phyloP scores from a whole-genome alignment of 2,113 vertebrate genomes.

The Oreochromis spilurus region DNA sequence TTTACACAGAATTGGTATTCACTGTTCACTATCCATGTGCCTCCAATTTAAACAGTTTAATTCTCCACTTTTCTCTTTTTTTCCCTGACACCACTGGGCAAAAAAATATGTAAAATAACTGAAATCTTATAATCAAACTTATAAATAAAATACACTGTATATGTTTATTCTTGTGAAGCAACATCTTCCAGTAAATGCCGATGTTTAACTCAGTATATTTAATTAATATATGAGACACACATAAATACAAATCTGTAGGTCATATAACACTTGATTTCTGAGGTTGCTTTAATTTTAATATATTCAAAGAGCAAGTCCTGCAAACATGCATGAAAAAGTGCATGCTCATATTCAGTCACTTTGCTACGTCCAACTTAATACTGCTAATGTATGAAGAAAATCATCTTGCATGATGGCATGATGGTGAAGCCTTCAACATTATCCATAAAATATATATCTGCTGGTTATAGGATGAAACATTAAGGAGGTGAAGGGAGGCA shows the following conservation, averaged over 20 bases:
- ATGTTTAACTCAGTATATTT: background rate
- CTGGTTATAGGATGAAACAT: background rate
- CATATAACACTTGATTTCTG: background rate
- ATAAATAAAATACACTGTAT: background rate
- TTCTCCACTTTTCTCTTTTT: background rate
- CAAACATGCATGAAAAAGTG: background rate
- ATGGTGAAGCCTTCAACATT: background rate
- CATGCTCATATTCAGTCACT: background rate
- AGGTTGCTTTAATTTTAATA: background rate
- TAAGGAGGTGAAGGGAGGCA: background rate
- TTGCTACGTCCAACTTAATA: background rate
- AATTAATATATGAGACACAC: rapidly evolving
- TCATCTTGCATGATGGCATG: background rate
- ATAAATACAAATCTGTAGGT: background rate
- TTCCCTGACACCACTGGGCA: background rate
- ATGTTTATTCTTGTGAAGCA: background rate
- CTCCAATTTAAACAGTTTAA: background rate
- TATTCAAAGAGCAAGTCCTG: background rate
- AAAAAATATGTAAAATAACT: background rate
- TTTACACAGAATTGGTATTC: background rate
- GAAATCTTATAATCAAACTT: background rate
- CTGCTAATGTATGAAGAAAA: background rate
- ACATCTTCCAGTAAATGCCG: background rate
- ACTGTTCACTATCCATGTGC: background rate
- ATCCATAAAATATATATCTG: background rate